A percentile compares a stretch with the other conserved stretches of the same genome.
phyloP scores from a whole-genome alignment of 2,113 vertebrate genomes.

The Pterocles gutturalis region DNA sequence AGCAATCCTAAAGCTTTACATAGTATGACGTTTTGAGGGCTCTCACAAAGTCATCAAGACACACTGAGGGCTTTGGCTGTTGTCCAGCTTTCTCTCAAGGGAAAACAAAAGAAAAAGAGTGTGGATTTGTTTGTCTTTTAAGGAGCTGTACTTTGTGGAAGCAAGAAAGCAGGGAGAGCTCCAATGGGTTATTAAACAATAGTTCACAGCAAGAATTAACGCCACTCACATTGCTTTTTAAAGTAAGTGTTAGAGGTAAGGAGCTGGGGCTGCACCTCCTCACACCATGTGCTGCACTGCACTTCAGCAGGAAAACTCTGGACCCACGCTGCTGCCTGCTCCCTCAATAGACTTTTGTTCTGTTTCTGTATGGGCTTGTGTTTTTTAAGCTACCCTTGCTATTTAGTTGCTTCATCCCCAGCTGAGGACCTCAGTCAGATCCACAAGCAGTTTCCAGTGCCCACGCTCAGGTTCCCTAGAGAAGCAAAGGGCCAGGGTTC shows the following conservation, averaged over 20 bases:
- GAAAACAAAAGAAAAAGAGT: not conserved
- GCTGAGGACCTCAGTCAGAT: not conserved
- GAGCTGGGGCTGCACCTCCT: not conserved
- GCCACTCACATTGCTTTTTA: not conserved
- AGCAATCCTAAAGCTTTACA: conserved; percentile 1
- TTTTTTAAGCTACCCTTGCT: not conserved
- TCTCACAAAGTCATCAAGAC: not conserved
- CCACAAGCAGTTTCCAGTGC: not conserved
- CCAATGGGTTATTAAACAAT: not conserved
- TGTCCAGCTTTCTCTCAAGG: not conserved
- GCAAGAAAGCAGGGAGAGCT: not conserved
- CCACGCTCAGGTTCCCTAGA: not conserved
- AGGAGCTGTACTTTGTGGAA: not conserved
- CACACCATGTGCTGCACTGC: rapidly evolving
- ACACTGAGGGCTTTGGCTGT: not conserved
- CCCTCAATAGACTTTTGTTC: not conserved
- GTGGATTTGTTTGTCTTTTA: not conserved
- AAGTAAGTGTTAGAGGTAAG: not conserved
- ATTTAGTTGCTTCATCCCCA: not conserved
- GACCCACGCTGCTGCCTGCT: not conserved
- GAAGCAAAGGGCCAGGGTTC: not conserved
- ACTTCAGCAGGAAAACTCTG: not conserved
- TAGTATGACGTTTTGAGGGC: not conserved
- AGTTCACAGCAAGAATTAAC: not conserved
- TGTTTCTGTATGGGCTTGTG: not conserved